Evolutionary conservation across 2,797 vertebrate species (phyloP).

Genomic region (Somateria mollissima): DNA sequence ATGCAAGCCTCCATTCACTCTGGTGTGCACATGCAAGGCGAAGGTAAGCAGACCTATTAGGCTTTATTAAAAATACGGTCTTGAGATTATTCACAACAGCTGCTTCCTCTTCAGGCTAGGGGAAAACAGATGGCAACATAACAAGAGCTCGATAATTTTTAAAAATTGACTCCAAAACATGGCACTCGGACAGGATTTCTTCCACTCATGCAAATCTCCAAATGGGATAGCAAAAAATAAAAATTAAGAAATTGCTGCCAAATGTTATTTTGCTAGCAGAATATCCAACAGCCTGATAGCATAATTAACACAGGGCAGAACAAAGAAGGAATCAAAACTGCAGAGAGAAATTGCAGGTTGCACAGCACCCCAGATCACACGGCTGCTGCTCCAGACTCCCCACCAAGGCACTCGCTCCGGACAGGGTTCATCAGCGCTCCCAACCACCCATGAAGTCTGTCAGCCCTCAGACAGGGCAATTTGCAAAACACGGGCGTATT

Average conservation of each 20-base stretch:
- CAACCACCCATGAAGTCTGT: background rate
- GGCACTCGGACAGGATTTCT: slow-evolving; percentile 59
- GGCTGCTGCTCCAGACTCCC: background rate
- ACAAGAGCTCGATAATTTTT: slow-evolving; percentile 60
- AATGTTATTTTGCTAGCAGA: slow-evolving; percentile 43
- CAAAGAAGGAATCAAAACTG: slow-evolving; percentile 17
- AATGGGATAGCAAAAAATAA: background rate
- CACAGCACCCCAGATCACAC: background rate
- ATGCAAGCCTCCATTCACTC: background rate
- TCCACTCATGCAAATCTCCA: slow-evolving; percentile 41
- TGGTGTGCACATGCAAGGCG: background rate
- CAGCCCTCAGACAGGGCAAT: background rate
- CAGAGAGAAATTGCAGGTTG: background rate
- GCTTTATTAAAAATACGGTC: slow-evolving; percentile 52
- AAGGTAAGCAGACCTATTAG: slow-evolving; percentile 58
- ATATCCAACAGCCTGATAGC: slow-evolving; percentile 3
- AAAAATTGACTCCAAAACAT: slow-evolving; percentile 48
- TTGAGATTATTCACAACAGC: slow-evolving; percentile 66
- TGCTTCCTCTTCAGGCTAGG: slow-evolving; percentile 64
- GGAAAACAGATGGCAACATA: slow-evolving; percentile 69
- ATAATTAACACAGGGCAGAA: slow-evolving; percentile 43
- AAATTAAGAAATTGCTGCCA: background rate
- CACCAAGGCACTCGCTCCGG: background rate
- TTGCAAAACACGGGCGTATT: background rate
- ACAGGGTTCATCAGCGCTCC: background rate